Evolutionary conservation across 2,797 vertebrate genomes (phyloP).

Genomic region (Lepilemur ruficaudatus): DNA sequence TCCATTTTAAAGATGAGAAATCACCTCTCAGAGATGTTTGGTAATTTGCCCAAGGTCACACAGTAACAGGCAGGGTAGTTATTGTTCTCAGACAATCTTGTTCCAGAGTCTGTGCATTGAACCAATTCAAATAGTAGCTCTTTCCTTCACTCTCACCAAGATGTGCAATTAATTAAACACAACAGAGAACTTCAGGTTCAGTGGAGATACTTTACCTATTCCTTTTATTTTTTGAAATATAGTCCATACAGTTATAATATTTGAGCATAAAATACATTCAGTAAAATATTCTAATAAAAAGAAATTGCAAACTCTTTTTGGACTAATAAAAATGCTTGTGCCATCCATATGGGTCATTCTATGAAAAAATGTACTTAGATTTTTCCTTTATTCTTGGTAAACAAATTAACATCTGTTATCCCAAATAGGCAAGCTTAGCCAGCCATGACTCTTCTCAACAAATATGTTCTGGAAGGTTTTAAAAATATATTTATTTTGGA

Average conservation of each 20-base stretch:
- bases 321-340: slow-evolving; percentile 22
- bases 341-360: neutral
- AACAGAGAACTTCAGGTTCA: neutral
- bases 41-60: neutral
- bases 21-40: neutral
- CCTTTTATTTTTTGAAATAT: neutral
- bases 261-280: slow-evolving; percentile 26
- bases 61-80: neutral
- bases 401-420: slow-evolving; percentile 64
- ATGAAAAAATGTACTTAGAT: slow-evolving; percentile 41
- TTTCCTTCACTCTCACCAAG: neutral
- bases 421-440: slow-evolving; percentile 24
- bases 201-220: neutral
- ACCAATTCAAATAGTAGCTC: slow-evolving; percentile 1
- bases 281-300: slow-evolving; percentile 55
- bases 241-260: neutral
- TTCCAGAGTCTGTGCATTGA: neutral
- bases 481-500: slow-evolving; percentile 59
- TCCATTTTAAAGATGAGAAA: slow-evolving; percentile 15
- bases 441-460: neutral
- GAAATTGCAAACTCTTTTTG: slow-evolving; percentile 3
- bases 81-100: neutral
- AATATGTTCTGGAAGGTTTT: slow-evolving; percentile 58
- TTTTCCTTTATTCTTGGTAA: slow-evolving; percentile 33
- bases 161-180: slow-evolving; percentile 41